These are phyloP conservation scores for Crotalus helleri DNA, from an alignment of 2,113 vertebrate genomes.

Conservation along the genomic window DNA sequence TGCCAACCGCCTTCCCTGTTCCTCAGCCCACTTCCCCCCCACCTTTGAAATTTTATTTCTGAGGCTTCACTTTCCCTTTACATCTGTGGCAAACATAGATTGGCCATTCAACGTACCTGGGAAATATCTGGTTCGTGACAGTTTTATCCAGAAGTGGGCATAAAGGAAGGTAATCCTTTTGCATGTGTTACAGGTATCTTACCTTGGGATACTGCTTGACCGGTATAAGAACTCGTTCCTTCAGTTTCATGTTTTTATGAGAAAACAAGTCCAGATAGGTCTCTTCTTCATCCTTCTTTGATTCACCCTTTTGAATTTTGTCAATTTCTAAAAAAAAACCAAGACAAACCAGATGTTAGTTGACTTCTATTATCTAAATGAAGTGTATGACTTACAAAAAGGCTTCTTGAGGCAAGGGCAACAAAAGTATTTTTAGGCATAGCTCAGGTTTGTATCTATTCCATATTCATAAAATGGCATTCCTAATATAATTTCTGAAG, in stretches of 20 bases:
- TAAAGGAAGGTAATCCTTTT: constrained; percentile 1
- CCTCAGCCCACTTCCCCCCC: neutral
- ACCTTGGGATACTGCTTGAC: constrained; percentile 98
- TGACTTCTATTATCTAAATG: constrained; percentile 8
- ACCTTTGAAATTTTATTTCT: neutral
- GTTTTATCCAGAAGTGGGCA: neutral
- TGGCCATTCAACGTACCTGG: neutral
- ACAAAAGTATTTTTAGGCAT: too few relatives aligned
- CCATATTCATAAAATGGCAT: too few relatives aligned
- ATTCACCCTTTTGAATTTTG: constrained; percentile 91
- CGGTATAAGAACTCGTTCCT: constrained; percentile 95
- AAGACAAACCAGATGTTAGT: constrained; percentile 54
- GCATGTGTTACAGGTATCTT: constrained; percentile 41
- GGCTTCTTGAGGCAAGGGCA: neutral
- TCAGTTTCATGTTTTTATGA: constrained; percentile 95
- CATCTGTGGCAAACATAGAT: neutral
- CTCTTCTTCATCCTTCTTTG: constrained; percentile 90
- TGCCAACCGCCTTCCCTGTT: neutral
- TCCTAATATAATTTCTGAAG: too few relatives aligned
- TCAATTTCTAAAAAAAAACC: constrained; percentile 84
- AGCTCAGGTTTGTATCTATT: too few relatives aligned
- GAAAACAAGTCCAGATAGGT: constrained; percentile 96
- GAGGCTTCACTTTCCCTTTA: neutral
- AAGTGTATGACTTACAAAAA: neutral
- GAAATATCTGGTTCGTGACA: neutral